Conservation (phyloP, 1,140 invertebrate species). For the Tetramorium alpestre region DNA sequence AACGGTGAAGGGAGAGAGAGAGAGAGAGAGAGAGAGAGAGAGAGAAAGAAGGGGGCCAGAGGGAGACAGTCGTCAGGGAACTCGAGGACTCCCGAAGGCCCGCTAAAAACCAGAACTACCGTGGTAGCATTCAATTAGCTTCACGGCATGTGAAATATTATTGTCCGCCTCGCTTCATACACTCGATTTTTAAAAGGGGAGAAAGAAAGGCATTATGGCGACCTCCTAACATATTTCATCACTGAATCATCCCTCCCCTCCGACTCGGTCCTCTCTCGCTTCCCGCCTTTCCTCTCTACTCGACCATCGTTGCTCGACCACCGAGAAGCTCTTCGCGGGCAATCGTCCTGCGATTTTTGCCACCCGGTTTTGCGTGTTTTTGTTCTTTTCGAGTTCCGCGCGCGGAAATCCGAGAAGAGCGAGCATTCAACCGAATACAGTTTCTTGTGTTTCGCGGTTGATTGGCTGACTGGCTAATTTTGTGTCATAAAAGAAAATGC, state of each 20-base stretch:
- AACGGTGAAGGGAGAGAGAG: neutral
- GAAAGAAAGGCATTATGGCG: slow-evolving; percentile 77
- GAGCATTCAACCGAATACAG: slow-evolving; percentile 4
- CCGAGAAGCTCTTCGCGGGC: slow-evolving; percentile 39
- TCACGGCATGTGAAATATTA: slow-evolving; percentile 84
- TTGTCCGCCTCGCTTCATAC: slow-evolving; percentile 76
- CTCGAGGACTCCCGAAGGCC: slow-evolving; percentile 65
- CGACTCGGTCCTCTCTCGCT: neutral
- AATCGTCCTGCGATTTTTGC: slow-evolving; percentile 38
- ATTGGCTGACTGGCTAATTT: neutral
- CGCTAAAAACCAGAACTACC: slow-evolving; percentile 80
- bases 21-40: neutral
- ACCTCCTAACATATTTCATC: slow-evolving; percentile 77
- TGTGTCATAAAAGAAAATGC: slow-evolving; percentile 11
- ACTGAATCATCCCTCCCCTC: slow-evolving; percentile 69
- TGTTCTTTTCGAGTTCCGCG: slow-evolving; percentile 26
- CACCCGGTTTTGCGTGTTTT: slow-evolving; percentile 36
- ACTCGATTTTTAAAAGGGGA: slow-evolving; percentile 77
- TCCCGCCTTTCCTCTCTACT: neutral
- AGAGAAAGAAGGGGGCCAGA: neutral
- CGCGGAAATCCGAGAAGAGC: slow-evolving; percentile 14
- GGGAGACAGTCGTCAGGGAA: neutral
- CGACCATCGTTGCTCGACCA: slow-evolving; percentile 49
- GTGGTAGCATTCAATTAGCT: slow-evolving; percentile 86
- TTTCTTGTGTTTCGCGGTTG: slow-evolving; percentile 25